Base-by-base conservation (phyloP, 2,113 vertebrate species). In the Octodon degus region DNA sequence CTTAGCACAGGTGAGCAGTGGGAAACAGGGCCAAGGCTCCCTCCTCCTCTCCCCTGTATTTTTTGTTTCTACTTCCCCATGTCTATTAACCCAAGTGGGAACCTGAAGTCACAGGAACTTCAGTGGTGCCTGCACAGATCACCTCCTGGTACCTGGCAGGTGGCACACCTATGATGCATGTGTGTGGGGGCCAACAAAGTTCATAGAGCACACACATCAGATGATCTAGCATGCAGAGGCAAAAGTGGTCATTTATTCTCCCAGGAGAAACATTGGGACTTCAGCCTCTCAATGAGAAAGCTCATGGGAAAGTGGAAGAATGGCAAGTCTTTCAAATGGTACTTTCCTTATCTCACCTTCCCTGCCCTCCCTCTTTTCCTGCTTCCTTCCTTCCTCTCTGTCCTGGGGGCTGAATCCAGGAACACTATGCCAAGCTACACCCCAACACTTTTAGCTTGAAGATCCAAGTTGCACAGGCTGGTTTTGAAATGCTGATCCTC, bases 141-240 rank as follows among this genome's bases (percentile, higher is more conserved):
- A 16, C 34, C 53, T n/a, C 37, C 22, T 65, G 9, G 53, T 27
- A 25, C 34, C 58, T 32, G 74, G 62, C 20, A 9, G 20, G 12
- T 12, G 24, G 3, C 5, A 0, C 47, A 53, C 32, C 19, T 62
- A 7, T 20, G 30, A 12, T 11, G 25, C 13, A 22, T 63, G 7
- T 3, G 34, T 25, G 24, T 60, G 40, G 47, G 68, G 30, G 12
- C 4, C 63, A 12, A 14, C 0, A n/a, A 32, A 79, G 37, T 14
- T 40, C 74, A 8, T 0, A 0, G 40, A 63, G 53, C 7, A 20
- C 27, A 4, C 1, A 22, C 25, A 50, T 22, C 32, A 53, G 55
- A n/a, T 34, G 20, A 20, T 67, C 55, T 30, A 58, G 22, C 7
- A 62, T 22, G 32, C n/a, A 19, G 20, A 47, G 72, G 58, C 17